Evolutionary conservation across 2,888 invertebrate genomes (phyloP).

Genomic region (Petrolisthes cinctipes): DNA sequence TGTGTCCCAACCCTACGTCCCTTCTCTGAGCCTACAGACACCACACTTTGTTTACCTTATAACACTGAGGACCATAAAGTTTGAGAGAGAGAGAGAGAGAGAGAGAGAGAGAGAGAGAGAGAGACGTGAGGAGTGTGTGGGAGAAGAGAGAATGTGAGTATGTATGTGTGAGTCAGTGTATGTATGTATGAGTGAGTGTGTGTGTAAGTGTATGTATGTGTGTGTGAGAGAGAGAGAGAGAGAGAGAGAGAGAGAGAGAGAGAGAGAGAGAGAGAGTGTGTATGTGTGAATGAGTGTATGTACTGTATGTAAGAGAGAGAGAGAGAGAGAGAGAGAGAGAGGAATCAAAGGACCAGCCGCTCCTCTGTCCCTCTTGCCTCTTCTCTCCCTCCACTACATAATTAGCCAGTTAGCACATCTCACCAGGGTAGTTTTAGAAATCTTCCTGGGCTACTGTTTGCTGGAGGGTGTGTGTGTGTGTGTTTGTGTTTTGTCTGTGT

Average conservation of each 20-base stretch:
- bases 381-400: conserved; percentile 36
- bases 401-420: conserved; percentile 54
- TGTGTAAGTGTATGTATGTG: conserved; percentile 21
- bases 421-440: background rate
- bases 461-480: conserved; percentile 12
- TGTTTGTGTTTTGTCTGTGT: too few species aligned
- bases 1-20: background rate
- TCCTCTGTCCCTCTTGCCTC: background rate
- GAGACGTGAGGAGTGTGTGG: background rate
- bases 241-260: background rate
- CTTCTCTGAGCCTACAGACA: background rate
- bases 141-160: background rate
- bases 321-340: background rate
- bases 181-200: conserved; percentile 1
- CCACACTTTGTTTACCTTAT: background rate
- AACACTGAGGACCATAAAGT: background rate
- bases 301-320: background rate
- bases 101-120: conserved; percentile 8
- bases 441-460: conserved; percentile 45
- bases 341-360: background rate
- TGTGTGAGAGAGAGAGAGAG: conserved; percentile 10
- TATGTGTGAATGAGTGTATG: background rate
- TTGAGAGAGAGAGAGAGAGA: background rate
- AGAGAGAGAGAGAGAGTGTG: background rate
- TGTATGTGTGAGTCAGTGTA: conserved; percentile 18